These are phyloP conservation scores for Heterochromis multidens DNA, from an alignment of 2,113 vertebrate species.

Conservation along the genomic window DNA sequence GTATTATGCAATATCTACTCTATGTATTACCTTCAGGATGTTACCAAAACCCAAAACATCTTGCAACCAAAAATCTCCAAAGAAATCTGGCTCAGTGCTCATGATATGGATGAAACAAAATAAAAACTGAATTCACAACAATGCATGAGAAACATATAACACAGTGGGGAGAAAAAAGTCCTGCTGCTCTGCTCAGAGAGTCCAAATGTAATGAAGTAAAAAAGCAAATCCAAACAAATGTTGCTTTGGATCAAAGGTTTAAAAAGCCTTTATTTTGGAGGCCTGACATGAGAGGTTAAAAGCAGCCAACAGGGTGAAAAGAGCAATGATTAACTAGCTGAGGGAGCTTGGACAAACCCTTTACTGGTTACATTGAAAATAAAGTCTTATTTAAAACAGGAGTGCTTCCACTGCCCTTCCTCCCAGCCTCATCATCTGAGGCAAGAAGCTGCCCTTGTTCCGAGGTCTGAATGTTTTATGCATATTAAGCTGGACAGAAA, in stretches of 20 bases:
- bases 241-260: not conserved
- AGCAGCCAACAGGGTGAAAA: not conserved
- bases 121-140: not conserved
- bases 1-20: no score
- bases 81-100: no score
- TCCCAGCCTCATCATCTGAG: not conserved
- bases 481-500: not conserved
- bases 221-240: not conserved
- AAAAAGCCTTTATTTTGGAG: not conserved
- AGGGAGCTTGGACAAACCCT: not conserved
- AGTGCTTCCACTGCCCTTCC: not conserved
- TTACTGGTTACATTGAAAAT: not conserved
- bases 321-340: not conserved
- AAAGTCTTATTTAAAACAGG: not conserved
- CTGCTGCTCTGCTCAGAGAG: not conserved
- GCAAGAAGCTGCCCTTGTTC: not conserved
- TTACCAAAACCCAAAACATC: no score
- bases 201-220: not conserved
- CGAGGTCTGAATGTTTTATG: not conserved
- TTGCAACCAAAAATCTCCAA: not conserved
- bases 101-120: not conserved
- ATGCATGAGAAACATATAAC: no score
- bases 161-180: no score
- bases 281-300: not conserved
- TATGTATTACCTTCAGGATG: no score